Evolutionary conservation across 2,888 invertebrate genomes (phyloP), one percentile per base, ranked within the genome.

Genomic region (Bibio marci): DNA sequence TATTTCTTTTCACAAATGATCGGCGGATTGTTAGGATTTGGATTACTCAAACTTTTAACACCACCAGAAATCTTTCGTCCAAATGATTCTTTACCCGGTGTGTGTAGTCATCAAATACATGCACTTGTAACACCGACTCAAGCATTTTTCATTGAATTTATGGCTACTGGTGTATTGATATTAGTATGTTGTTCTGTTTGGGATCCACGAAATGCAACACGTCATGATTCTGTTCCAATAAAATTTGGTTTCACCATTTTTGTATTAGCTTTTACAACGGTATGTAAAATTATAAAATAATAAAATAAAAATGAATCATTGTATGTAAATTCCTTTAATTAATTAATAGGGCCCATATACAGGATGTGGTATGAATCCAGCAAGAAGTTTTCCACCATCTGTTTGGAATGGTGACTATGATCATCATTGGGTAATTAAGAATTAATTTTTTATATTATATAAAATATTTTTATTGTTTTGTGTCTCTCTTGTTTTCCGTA

Each of bases 331-430:
- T 27, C 34, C 30, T 15, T 33, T 39, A 35, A 36, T 12, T 28
- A 5, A 17, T 31, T 38, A 40, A 30, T 57, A 81, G 81, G 78
- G 74, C 5, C 73, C 75, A 2, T 67, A 73, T 45, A 82, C 82
- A 1, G 78, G 76, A 0, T 74, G 72, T 31, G 74, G 76, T 52
- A 70, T 80, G 73, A 80, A 80, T 51, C 80, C 80, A 0, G 78
- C 73, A 1, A 67, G 80, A 44, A 66, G 71, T 4, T 66, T 85
- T 14, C 83, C 67, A 0, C 82, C 83, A 0, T 80, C 81, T 0
- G 46, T 82, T 3, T 73, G 76, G 66, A 76, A 76, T 26, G 69
- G 67, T 2, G 61, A 66, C 30, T 83, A 80, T 73, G 45, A 53
- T 0, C 47, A 63, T 22, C 81, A 82, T 44, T 85, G 81, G 82